Evolutionary conservation across 2,797 vertebrate species (phyloP).

Genomic region (Lithobates pipiens): DNA sequence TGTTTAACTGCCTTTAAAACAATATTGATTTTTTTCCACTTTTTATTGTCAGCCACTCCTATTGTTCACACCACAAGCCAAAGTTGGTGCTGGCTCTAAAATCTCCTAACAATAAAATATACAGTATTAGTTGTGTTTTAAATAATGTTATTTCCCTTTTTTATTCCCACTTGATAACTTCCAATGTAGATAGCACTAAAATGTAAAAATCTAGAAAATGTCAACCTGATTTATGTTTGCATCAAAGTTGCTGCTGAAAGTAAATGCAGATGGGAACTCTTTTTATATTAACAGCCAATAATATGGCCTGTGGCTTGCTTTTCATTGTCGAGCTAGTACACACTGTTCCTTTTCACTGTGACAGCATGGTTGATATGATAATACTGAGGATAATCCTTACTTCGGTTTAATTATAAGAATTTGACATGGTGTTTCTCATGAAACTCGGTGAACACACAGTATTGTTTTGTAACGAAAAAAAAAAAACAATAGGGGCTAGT

Average conservation of each 20-base stretch:
- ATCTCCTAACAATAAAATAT: slow-evolving; percentile 25
- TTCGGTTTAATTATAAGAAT: slow-evolving; percentile 42
- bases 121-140: not conserved
- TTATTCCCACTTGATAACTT: slow-evolving; percentile 30
- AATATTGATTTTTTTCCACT: not conserved
- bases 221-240: slow-evolving; percentile 55
- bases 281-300: slow-evolving; percentile 52
- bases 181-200: slow-evolving; percentile 18
- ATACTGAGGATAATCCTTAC: slow-evolving; percentile 17
- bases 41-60: not conserved
- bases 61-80: not conserved
- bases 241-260: slow-evolving; percentile 48
- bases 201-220: slow-evolving; percentile 51
- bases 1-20: not conserved
- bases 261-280: slow-evolving; percentile 46
- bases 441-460: not conserved
- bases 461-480: not conserved
- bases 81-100: not conserved
- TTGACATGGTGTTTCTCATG: not conserved
- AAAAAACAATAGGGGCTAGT: not conserved
- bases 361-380: slow-evolving; percentile 44
- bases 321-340: slow-evolving; percentile 34
- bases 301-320: slow-evolving; percentile 33
- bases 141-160: slow-evolving; percentile 25
- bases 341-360: slow-evolving; percentile 25